Evolutionary conservation across 2,888 invertebrate species (phyloP).

Genomic region (Hesperia comma): DNA sequence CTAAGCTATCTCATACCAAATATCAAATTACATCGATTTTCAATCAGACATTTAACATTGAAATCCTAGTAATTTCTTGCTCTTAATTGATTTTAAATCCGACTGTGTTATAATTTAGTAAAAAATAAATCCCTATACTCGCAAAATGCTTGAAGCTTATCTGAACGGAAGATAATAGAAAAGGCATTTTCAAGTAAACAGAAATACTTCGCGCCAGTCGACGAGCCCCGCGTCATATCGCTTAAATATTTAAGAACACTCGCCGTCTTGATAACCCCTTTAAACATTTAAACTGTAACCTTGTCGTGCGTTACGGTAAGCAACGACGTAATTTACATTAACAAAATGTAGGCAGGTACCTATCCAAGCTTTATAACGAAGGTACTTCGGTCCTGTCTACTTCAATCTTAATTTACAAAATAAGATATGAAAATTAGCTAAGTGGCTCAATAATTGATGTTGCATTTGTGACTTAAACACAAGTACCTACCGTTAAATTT

Average conservation of each 20-base stretch:
- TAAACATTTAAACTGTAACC: constrained; percentile 45
- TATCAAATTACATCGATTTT: too few relatives aligned
- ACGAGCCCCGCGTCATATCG: constrained; percentile 34
- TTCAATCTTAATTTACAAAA: neutral
- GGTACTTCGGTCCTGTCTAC: neutral
- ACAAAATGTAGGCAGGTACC: constrained; percentile 32
- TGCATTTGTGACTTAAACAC: neutral
- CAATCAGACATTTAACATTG: too few relatives aligned
- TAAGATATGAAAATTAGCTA: neutral
- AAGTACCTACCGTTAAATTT: too few relatives aligned
- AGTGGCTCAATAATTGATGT: neutral
- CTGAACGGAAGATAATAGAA: constrained; percentile 30
- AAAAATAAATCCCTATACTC: constrained; percentile 8
- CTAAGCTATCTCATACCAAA: too few relatives aligned
- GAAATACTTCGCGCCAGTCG: constrained; percentile 24
- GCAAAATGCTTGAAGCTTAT: constrained; percentile 16
- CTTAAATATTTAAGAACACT: constrained; percentile 44
- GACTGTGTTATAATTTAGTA: neutral
- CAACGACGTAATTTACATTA: constrained; percentile 34
- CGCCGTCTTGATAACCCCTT: constrained; percentile 45
- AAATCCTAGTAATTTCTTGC: too few relatives aligned
- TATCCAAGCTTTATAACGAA: constrained; percentile 17
- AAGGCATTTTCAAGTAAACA: constrained; percentile 33
- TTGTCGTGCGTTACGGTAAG: constrained; percentile 28
- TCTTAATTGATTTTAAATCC: too few relatives aligned